A percentile compares a stretch with the other conserved stretches of the same genome.
These are phyloP conservation scores for Fringilla coelebs DNA, from an alignment of 2,797 vertebrate species.

Conservation along the genomic window DNA sequence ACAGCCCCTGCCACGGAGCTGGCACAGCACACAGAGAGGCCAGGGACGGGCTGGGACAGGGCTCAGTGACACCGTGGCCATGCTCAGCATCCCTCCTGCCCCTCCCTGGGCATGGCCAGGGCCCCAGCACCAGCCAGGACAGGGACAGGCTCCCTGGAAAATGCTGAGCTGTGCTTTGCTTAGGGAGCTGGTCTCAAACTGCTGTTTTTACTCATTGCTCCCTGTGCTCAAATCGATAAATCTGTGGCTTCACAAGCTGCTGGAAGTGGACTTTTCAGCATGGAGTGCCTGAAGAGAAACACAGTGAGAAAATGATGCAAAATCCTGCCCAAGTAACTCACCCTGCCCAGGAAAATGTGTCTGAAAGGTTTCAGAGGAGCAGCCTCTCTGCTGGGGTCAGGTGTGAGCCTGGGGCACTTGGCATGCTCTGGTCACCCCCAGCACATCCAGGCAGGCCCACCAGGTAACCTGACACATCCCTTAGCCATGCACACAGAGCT, in stretches of 20 bases:
- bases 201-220: neutral
- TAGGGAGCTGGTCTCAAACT: neutral
- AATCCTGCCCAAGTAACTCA: neutral
- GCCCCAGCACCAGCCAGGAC: neutral
- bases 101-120: neutral
- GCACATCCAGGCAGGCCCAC: fast-evolving
- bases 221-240: neutral
- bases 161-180: neutral
- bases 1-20: neutral
- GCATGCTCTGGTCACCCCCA: neutral
- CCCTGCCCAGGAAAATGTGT: neutral
- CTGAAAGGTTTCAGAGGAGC: neutral
- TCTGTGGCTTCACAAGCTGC: neutral
- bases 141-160: neutral
- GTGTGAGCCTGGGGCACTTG: neutral
- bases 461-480: neutral
- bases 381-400: neutral
- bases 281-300: neutral
- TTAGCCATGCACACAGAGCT: neutral
- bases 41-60: neutral
- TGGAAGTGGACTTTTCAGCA: neutral
- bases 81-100: neutral
- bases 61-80: neutral
- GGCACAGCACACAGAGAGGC: neutral
- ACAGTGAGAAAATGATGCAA: fast-evolving